Conservation (phyloP, 2,113 vertebrate genomes). For the Lutjanus erythropterus region DNA sequence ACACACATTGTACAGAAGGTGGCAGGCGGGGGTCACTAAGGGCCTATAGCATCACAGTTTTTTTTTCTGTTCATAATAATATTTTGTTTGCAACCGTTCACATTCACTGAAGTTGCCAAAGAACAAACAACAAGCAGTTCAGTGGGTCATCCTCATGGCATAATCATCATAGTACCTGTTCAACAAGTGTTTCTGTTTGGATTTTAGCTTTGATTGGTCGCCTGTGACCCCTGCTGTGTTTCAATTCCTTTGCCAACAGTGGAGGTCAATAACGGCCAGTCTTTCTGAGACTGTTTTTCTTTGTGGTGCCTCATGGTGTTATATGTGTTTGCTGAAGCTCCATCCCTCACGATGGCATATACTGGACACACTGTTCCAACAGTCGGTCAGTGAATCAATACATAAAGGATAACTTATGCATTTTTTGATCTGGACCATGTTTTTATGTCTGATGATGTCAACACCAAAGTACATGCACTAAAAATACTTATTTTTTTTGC, state of each 20-base stretch:
- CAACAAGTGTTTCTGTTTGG: neutral
- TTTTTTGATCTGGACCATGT: too few species aligned
- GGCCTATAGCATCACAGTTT: neutral
- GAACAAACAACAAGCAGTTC: too few species aligned
- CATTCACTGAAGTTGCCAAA: too few species aligned
- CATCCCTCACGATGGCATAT: neutral
- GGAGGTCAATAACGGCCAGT: conserved; percentile 3
- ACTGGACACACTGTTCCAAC: neutral
- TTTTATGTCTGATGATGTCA: too few species aligned
- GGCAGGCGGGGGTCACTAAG: neutral
- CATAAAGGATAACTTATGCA: too few species aligned
- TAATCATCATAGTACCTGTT: neutral
- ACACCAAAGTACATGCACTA: too few species aligned
- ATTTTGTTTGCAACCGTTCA: too few species aligned
- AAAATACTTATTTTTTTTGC: too few species aligned
- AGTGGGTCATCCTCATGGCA: neutral
- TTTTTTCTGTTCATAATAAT: neutral
- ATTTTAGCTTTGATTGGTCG: neutral
- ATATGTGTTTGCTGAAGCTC: neutral
- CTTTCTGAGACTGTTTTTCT: neutral
- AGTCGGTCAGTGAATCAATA: neutral
- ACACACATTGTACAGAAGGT: neutral
- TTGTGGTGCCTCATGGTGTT: neutral
- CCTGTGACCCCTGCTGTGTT: neutral
- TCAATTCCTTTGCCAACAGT: neutral